phyloP scores from a whole-genome alignment of 2,888 invertebrate species.

The Sialis lutaria region DNA sequence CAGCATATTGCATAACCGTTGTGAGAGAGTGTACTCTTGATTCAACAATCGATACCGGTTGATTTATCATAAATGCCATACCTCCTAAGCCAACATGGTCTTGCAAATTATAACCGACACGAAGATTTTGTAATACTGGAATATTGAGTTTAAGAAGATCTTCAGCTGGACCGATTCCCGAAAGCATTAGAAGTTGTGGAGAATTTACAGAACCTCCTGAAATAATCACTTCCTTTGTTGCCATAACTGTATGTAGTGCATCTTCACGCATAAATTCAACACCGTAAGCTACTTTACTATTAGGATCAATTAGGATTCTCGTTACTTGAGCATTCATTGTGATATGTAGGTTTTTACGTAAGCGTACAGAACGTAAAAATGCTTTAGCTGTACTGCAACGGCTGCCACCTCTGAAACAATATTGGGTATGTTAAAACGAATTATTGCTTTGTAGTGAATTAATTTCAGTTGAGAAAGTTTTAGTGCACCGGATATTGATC shows the following conservation, averaged over 20 bases:
- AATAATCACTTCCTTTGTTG: slow-evolving; percentile 71
- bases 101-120: slow-evolving; percentile 74
- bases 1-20: slow-evolving; percentile 68
- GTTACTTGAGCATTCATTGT: slow-evolving; percentile 69
- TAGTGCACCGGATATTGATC: too few species aligned
- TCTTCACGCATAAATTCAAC: slow-evolving; percentile 64
- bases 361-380: slow-evolving; percentile 61
- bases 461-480: too few species aligned
- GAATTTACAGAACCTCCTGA: slow-evolving; percentile 86
- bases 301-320: slow-evolving; percentile 52
- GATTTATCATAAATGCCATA: slow-evolving; percentile 63
- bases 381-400: slow-evolving; percentile 82
- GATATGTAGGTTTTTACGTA: slow-evolving; percentile 68
- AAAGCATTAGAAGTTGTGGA: slow-evolving; percentile 85
- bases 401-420: slow-evolving; percentile 44
- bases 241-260: slow-evolving; percentile 52
- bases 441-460: too few species aligned
- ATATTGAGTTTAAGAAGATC: slow-evolving; percentile 57
- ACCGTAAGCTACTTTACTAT: slow-evolving; percentile 61
- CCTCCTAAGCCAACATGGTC: slow-evolving; percentile 81
- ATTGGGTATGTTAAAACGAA: slow-evolving; percentile 23
- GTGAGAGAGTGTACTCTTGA: slow-evolving; percentile 60
- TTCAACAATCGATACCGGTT: slow-evolving; percentile 63
- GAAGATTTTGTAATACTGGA: slow-evolving; percentile 61
- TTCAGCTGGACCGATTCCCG: slow-evolving; percentile 66